Base-by-base conservation (phyloP, 2,888 invertebrate genomes). In the Therioaphis trifolii region DNA sequence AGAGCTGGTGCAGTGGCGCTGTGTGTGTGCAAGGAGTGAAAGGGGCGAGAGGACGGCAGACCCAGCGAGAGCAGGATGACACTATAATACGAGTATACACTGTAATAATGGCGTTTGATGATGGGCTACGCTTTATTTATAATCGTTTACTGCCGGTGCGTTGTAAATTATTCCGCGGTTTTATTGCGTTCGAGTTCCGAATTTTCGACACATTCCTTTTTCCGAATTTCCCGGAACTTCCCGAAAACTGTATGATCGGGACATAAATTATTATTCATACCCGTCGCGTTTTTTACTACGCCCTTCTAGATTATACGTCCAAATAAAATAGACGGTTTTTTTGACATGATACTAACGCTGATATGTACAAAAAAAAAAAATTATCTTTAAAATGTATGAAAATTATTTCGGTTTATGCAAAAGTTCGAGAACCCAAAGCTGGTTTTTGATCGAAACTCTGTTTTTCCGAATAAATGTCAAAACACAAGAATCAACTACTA, bases 151-250 rank as follows among this genome's bases (percentile, higher is more conserved):
- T 7, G 35, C 35, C 35, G 35, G 4, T 7, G 7, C 35, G 35
- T 35, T 7, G 7, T 35, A 35, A 3, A 7, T 35, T 35, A 35
- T 35, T 35, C 35, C 35, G 35, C 58, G 35, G 43, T 75, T 61
- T 43, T 43, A 61, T 75, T 61, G 43, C 58, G 21, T 75, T 75
- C 58, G 43, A 21, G 75, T 75, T 11, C 61, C 14, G 14, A 40
- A 43, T 43, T 75, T 61, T 24, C 43, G 15, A 24, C 18, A 72
- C 49, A 9, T 49, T 61, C 55, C 21, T 46, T 24, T 21, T 7
- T 49, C 24, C 68, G 69, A 55, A 49, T 49, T 78, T 49, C 52
- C 21, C 49, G 21, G 14, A 11, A 43, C 4, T 5, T 7, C 35
- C 35, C 7, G 35, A 3, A 7, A n/a, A n/a, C n/a, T 7, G 35